These are phyloP conservation scores for Ceramica pisi DNA, from an alignment of 2,888 invertebrate species.

Conservation along the genomic window DNA sequence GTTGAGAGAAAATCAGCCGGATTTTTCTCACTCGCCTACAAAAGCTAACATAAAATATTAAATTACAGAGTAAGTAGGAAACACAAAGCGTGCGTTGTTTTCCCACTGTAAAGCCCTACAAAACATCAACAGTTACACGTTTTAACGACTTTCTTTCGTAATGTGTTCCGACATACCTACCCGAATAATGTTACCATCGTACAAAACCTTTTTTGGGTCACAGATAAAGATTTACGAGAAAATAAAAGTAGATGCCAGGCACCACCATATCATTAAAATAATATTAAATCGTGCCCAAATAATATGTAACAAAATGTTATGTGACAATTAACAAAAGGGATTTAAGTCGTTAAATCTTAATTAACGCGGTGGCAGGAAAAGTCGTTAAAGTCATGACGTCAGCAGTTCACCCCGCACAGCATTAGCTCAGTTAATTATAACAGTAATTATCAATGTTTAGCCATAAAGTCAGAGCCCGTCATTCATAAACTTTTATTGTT, in stretches of 20 bases:
- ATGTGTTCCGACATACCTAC: conserved; percentile 35
- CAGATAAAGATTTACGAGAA: conserved; percentile 50
- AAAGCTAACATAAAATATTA: conserved; percentile 17
- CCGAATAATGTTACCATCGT: conserved; percentile 22
- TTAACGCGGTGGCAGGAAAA: conserved; percentile 75
- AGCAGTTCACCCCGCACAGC: conserved; percentile 64
- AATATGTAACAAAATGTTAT: conserved; percentile 74
- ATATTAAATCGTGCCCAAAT: conserved; percentile 56
- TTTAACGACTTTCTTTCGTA: conserved; percentile 47
- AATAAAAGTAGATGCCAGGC: conserved; percentile 26
- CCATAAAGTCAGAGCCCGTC: conserved; percentile 52
- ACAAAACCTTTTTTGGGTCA: conserved; percentile 40
- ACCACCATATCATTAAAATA: conserved; percentile 40
- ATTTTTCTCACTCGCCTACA: background rate
- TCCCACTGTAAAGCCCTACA: conserved; percentile 25
- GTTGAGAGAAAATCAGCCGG: background rate
- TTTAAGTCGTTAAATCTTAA: conserved; percentile 82
- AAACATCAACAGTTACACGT: conserved; percentile 37
- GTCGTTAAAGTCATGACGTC: conserved; percentile 78
- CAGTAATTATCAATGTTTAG: conserved; percentile 70
- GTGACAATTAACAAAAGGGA: conserved; percentile 77
- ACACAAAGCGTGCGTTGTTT: conserved; percentile 15
- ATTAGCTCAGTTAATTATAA: conserved; percentile 71
- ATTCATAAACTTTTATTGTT: conserved; percentile 64
- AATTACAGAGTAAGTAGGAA: conserved; percentile 12